phyloP scores from a whole-genome alignment of 2,113 vertebrate genomes.

The Brevimyrus niger region DNA sequence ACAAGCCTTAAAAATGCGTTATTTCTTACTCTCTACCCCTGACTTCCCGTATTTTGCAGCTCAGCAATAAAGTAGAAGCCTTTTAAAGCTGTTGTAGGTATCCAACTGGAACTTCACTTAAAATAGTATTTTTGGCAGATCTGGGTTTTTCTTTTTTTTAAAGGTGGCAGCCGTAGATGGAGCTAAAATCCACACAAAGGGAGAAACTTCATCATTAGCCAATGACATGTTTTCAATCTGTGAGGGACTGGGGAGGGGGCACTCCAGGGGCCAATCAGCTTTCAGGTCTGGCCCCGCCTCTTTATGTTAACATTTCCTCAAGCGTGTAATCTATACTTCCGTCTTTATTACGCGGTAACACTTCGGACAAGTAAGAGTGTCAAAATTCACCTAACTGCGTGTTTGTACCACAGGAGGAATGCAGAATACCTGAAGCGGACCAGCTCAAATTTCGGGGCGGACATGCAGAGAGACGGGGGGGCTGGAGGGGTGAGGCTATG shows the following conservation, averaged over 20 bases:
- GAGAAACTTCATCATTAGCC: neutral
- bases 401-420: neutral
- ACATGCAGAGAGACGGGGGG: neutral
- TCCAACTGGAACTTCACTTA: neutral
- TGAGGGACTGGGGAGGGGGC: neutral
- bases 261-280: neutral
- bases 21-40: neutral
- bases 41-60: no score
- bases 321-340: neutral
- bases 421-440: neutral
- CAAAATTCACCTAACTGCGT: neutral
- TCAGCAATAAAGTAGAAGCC: neutral
- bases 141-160: neutral
- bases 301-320: neutral
- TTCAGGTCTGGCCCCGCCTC: neutral
- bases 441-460: neutral
- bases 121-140: neutral
- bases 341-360: neutral
- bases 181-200: neutral
- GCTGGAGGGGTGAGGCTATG: neutral
- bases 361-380: neutral
- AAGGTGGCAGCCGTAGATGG: neutral
- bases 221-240: neutral
- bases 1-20: neutral
- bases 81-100: neutral